Percentiles rank a stretch among this genome's conserved stretches.
These are phyloP conservation scores for Reinhardtius hippoglossoides DNA, from an alignment of 2,113 vertebrate genomes.

Conservation along the genomic window DNA sequence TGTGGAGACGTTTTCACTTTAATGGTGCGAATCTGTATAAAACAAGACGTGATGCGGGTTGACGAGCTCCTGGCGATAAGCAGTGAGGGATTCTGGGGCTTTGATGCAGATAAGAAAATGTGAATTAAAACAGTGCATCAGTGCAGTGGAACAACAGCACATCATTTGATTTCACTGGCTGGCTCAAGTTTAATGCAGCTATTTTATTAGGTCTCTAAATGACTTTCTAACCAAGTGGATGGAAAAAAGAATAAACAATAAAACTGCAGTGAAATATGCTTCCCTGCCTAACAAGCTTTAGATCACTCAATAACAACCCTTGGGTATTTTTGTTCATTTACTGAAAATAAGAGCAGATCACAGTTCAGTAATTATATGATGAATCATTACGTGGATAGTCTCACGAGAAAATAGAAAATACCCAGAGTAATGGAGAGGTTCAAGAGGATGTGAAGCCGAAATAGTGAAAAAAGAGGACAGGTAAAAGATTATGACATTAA, in stretches of 20 bases:
- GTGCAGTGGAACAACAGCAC: neutral
- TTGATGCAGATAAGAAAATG: neutral
- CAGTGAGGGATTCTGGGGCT: neutral
- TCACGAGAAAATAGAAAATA: conserved; percentile 7
- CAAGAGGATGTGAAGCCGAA: conserved; percentile 4
- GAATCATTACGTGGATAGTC: conserved; percentile 2
- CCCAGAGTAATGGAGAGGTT: neutral
- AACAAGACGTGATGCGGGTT: neutral
- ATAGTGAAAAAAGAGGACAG: neutral
- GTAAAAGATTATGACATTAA: no score
- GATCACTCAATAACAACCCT: neutral
- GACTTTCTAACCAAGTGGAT: neutral
- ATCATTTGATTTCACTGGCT: neutral
- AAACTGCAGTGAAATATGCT: neutral
- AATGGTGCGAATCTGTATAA: neutral
- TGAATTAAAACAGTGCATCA: neutral
- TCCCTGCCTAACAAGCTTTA: conserved; percentile 9
- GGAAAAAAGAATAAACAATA: neutral
- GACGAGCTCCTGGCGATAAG: neutral
- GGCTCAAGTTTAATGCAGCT: neutral
- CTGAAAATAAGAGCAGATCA: conserved; percentile 1
- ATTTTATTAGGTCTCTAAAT: neutral
- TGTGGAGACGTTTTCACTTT: neutral
- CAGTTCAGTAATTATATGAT: neutral
- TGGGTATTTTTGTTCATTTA: neutral